Base-by-base conservation (phyloP, 23 tunicate species). In the Styela plicata region DNA sequence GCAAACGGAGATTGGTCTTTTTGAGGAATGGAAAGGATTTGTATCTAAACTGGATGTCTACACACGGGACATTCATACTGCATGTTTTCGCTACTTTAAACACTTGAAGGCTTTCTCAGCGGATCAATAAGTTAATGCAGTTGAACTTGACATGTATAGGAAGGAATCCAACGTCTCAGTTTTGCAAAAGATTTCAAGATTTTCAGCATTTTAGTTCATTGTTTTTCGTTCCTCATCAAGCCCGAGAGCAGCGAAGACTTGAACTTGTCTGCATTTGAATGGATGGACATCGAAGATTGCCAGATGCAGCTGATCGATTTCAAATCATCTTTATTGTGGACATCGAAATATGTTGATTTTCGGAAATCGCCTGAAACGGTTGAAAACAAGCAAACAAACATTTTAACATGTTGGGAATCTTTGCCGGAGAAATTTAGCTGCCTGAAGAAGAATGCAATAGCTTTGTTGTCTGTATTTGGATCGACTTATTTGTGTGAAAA, bases 31-130 rank as follows among this genome's bases (percentile, higher is more conserved):
- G 87, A 84, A 74, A 84, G 36, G 64, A 33, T 84, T 74, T 84
- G 87, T 84, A 84, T 80, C 80, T 53, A 84, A 84, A 84, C 34
- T 84, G 64, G 87, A 84, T 84, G 65, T 84, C 81, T 84, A 84
- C 52, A 74, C 36, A 28, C 87, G 75, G 34, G 87, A 84, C 52
- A 53, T 74, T 29, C 80, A 84, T 73, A 74, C 66, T 84, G 52
- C 81, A 37, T 63, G 73, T 63, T 84, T 13, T 5, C 13, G 7
- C 13, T 5, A 5, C 13, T 44, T 13, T 5, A 44, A 44, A 44
- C 7, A 5, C 57, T 44, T 44, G 10, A 44, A 44, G 13, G 13
- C 13, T 44, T 44, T 44, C 10, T 5, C 13, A 44, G 57, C 57
- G 57, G 13, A 44, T 7, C 13, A 5, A 44, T 13, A 44, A 44